Evolutionary conservation across 2,797 vertebrate species (phyloP), one percentile per base, ranked within the genome.

Genomic region (Somateria mollissima): DNA sequence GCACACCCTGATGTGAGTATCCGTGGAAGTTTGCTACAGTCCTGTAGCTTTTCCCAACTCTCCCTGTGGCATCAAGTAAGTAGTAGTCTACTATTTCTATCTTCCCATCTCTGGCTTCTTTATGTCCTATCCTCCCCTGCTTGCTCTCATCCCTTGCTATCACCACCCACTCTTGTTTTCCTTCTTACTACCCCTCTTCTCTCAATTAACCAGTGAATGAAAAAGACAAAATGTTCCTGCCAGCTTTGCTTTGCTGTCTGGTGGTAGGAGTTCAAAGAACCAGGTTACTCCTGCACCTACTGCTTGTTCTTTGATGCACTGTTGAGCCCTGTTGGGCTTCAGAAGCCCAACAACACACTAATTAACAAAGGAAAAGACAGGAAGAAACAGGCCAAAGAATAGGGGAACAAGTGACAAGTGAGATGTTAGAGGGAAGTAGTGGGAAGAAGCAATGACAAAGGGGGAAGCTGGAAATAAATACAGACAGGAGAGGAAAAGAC

Each of bases 381-480:
- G 43, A 94, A 95, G 86, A 94, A 94, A 94, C 43, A 75, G 92
- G 61, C 92, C 84, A 97, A 96, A 74, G 95, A 53, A 64, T 87
- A 86, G 94, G 94, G 94, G 95, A 97, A 78, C 95, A 94, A 79
- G 89, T 94, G 92, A 94, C 51, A 19, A 95, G 25, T 25, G 25
- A 15, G 51, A 53, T 27, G 25, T 53, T 53, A 27, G 51, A 53
- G 73, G 86, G 95, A 92, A 96, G 96, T 96, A 97, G 98, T 97
- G 93, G 95, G 76, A 96, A 86, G 69, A 89, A 97, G 87, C 91
- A 94, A 95, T 87, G 95, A 91, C 91, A 72, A 93, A 88, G 70
- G 76, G 60, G 84, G 8, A 84, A 32, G 27, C 8, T 25, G 9
- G 36, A 70, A 47, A 82, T 41, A 84, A 84, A 65, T 0, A 56